These are phyloP conservation scores for Pristiophorus japonicus DNA, from an alignment of 2,113 vertebrate genomes.

Conservation along the genomic window DNA sequence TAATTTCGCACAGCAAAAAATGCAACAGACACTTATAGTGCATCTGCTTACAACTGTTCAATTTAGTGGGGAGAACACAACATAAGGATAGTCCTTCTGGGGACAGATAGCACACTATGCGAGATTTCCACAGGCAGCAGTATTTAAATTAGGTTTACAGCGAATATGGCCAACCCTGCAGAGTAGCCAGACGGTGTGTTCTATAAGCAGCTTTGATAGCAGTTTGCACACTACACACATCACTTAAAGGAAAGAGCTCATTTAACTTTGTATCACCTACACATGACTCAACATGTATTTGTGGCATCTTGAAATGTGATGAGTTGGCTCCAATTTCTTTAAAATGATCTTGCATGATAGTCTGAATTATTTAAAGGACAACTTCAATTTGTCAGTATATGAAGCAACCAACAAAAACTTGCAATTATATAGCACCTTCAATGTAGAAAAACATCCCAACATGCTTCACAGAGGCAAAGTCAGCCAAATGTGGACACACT, in stretches of 20 bases:
- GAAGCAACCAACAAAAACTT: neutral
- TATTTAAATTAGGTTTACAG: neutral
- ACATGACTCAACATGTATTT: neutral
- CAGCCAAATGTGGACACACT: neutral
- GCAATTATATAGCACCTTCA: neutral
- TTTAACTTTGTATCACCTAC: neutral
- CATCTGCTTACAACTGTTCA: neutral
- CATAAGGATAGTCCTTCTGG: neutral
- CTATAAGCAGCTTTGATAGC: neutral
- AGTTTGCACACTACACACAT: neutral
- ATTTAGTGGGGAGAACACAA: neutral
- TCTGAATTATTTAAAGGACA: neutral
- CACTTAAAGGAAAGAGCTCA: neutral
- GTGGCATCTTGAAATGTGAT: neutral
- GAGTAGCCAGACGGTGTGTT: neutral
- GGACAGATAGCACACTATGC: neutral
- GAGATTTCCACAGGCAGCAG: neutral
- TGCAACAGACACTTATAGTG: neutral
- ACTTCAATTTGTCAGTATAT: neutral
- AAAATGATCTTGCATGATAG: neutral
- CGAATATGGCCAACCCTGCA: neutral
- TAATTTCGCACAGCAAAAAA: neutral
- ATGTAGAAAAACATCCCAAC: neutral
- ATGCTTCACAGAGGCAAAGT: neutral
- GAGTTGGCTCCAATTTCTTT: neutral